These are phyloP conservation scores for Eueides isabella DNA, from an alignment of 1,140 invertebrate genomes.

Conservation along the genomic window DNA sequence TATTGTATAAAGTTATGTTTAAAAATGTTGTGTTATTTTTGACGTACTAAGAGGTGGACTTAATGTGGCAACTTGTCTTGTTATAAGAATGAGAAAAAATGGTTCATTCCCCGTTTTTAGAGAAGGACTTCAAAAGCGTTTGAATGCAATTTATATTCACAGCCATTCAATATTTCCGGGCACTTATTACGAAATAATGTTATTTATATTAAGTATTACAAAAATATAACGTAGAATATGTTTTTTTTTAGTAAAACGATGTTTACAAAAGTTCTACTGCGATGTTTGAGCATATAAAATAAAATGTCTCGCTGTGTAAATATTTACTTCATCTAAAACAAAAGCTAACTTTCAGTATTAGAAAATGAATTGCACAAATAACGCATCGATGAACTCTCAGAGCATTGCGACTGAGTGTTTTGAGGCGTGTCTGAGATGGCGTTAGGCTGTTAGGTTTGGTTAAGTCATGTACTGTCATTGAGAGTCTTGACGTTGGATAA, in stretches of 20 bases:
- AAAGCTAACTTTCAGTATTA: background rate
- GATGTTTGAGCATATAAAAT: background rate
- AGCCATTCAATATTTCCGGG: too few relatives aligned
- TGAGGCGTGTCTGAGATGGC: background rate
- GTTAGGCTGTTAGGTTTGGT: background rate
- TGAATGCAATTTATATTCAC: too few relatives aligned
- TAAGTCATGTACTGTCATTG: background rate
- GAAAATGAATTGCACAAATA: constrained; percentile 1
- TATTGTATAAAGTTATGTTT: too few relatives aligned
- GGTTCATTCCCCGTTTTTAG: too few relatives aligned
- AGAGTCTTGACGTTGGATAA: background rate
- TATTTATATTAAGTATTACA: too few relatives aligned
- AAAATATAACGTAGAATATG: too few relatives aligned
- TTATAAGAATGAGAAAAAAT: too few relatives aligned
- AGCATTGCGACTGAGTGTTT: background rate
- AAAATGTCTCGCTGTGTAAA: background rate
- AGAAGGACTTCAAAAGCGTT: too few relatives aligned
- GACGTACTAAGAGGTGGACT: background rate
- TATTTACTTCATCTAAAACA: background rate
- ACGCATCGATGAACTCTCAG: background rate
- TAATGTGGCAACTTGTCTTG: too few relatives aligned
- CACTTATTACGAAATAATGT: too few relatives aligned
- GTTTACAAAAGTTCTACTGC: background rate
- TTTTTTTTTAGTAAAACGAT: background rate
- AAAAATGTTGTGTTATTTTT: too few relatives aligned